These are phyloP conservation scores for Ruditapes philippinarum DNA, from an alignment of 1,140 invertebrate genomes.

Conservation along the genomic window DNA sequence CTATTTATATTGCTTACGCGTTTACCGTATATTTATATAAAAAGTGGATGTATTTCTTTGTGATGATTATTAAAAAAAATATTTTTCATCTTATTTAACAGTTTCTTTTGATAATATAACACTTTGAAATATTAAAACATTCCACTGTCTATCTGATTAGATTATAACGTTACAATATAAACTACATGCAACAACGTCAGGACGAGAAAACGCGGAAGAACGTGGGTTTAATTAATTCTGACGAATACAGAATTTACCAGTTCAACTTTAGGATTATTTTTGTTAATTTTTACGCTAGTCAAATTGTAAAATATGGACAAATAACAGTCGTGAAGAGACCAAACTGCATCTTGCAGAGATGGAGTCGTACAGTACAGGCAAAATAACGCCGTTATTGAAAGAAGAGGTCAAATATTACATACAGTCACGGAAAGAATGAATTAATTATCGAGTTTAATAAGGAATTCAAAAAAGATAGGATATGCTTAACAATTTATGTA, in stretches of 20 bases:
- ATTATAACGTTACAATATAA: too few relatives aligned
- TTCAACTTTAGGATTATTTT: too few relatives aligned
- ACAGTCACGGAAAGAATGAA: constrained; percentile 41
- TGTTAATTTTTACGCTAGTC: too few relatives aligned
- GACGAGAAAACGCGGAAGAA: constrained; percentile 21
- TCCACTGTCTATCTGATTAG: too few relatives aligned
- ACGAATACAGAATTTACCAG: neutral
- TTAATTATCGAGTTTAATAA: constrained; percentile 23
- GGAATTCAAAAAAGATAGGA: neutral
- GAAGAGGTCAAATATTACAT: constrained; percentile 59
- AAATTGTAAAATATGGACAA: constrained; percentile 7
- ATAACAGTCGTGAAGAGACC: constrained; percentile 7
- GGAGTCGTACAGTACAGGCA: constrained; percentile 26
- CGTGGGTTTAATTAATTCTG: neutral
- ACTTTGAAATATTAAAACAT: too few relatives aligned
- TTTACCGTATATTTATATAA: too few relatives aligned
- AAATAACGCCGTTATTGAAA: constrained; percentile 56
- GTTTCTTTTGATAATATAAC: too few relatives aligned
- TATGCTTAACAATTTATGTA: neutral
- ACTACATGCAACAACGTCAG: neutral
- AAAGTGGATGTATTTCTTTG: too few relatives aligned
- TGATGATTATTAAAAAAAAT: too few relatives aligned
- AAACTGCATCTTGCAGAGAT: constrained; percentile 34
- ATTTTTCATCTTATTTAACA: too few relatives aligned
- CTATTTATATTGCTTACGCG: too few relatives aligned